Evolutionary conservation across 2,113 vertebrate genomes (phyloP).

Genomic region (Aythya baeri): DNA sequence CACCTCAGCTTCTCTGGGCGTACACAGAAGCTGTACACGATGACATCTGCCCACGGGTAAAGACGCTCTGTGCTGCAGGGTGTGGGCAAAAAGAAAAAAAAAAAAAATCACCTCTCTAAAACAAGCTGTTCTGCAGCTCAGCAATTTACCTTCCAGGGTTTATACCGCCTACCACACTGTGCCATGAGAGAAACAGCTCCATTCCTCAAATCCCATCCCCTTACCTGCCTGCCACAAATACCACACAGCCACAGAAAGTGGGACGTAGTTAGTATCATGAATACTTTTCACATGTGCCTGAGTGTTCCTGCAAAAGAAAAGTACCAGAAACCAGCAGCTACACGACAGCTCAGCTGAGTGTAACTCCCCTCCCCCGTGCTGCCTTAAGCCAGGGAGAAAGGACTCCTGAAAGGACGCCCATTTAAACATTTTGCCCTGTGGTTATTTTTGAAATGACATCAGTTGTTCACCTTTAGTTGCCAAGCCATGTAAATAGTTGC

Average conservation of each 20-base stretch:
- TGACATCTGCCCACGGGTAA: not conserved
- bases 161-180: not conserved
- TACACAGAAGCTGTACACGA: not conserved
- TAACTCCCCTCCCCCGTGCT: accelerated
- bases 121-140: not conserved
- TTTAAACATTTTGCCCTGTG: not conserved
- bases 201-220: not conserved
- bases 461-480: not conserved
- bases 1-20: not conserved
- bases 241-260: not conserved
- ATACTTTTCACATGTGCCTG: not conserved
- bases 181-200: not conserved
- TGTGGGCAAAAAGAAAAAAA: not conserved
- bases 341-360: not conserved
- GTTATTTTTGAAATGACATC: not conserved
- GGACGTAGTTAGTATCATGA: not conserved
- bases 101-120: not conserved
- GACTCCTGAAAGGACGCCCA: not conserved
- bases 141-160: not conserved
- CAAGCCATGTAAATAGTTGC: not conserved
- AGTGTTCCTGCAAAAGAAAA: not conserved
- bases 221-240: not conserved
- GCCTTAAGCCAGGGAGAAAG: not conserved
- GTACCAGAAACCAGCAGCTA: not conserved
- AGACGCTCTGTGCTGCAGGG: not conserved